phyloP scores from a whole-genome alignment of 2,113 vertebrate genomes.

The Labrus mixtus region DNA sequence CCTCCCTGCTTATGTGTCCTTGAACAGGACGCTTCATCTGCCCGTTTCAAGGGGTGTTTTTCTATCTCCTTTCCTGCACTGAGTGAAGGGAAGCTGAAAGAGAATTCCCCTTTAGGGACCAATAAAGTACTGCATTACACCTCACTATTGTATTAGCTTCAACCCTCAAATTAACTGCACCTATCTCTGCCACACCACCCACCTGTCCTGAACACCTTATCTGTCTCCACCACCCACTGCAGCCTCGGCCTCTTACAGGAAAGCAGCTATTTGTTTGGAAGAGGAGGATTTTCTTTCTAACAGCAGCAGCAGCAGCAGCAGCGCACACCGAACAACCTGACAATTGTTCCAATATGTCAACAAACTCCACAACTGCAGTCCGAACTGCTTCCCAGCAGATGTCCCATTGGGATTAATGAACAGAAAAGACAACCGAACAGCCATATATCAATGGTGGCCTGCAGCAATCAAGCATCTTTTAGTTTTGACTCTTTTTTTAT shows the following conservation, averaged over 20 bases:
- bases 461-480: conserved; percentile 13
- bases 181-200: conserved; percentile 5
- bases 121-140: conserved; percentile 18
- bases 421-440: conserved; percentile 19
- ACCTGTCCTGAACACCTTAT: conserved; percentile 13
- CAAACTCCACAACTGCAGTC: conserved; percentile 6
- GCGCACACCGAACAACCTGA: not conserved
- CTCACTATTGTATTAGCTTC: conserved; percentile 9
- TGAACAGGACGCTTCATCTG: not conserved
- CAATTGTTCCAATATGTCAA: not conserved
- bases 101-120: conserved; percentile 9
- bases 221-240: conserved; percentile 7
- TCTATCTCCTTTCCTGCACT: not conserved
- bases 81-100: not conserved
- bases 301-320: conserved; percentile 1
- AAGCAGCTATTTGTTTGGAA: not conserved
- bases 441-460: conserved; percentile 16
- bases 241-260: not conserved
- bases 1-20: conserved; percentile 5
- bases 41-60: not conserved
- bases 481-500: conserved; percentile 13
- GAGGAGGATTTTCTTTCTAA: not conserved
- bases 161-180: not conserved
- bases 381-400: not conserved
- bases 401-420: conserved; percentile 19